Evolutionary conservation across 2,797 vertebrate genomes (phyloP).

Genomic region (Epinephelus coioides): DNA sequence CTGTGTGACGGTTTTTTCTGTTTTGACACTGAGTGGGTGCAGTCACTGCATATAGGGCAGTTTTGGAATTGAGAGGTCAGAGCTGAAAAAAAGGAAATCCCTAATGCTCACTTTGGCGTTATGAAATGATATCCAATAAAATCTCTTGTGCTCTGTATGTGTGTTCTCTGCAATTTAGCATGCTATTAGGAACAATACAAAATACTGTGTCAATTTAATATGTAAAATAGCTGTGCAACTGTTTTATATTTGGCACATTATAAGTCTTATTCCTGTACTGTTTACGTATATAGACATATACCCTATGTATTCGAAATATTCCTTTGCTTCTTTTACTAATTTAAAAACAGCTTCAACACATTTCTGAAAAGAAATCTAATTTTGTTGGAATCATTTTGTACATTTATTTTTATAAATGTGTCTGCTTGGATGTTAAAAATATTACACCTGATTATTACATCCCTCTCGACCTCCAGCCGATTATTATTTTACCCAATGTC

Average conservation of each 20-base stretch:
- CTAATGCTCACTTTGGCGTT: constrained; percentile 51
- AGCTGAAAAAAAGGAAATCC: constrained; percentile 62
- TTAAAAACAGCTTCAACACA: constrained; percentile 13
- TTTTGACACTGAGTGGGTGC: constrained; percentile 83
- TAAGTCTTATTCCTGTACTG: not conserved
- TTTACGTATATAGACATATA: not conserved
- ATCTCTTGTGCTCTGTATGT: constrained; percentile 15
- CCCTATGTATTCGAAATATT: not conserved
- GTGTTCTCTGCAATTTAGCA: constrained; percentile 18
- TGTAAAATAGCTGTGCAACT: constrained; percentile 19
- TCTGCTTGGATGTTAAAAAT: constrained; percentile 17
- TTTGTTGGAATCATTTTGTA: constrained; percentile 14
- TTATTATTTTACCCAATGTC: constrained; percentile 28
- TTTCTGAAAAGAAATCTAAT: constrained; percentile 3
- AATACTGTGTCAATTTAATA: constrained; percentile 24
- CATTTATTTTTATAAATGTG: not conserved
- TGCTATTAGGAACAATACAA: constrained; percentile 23
- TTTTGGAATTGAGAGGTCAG: constrained; percentile 84
- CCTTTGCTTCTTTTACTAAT: not conserved
- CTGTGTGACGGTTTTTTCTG: constrained; percentile 82
- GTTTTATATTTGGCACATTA: constrained; percentile 71
- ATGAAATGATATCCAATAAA: constrained; percentile 42
- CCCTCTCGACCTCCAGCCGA: constrained; percentile 43
- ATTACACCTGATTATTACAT: constrained; percentile 37
- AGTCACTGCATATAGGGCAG: constrained; percentile 70